Percentiles rank a stretch among this genome's conserved stretches.
These are phyloP conservation scores for Drosophila nr. medialis DNA, from an alignment of 2,888 invertebrate species.

Conservation along the genomic window DNA sequence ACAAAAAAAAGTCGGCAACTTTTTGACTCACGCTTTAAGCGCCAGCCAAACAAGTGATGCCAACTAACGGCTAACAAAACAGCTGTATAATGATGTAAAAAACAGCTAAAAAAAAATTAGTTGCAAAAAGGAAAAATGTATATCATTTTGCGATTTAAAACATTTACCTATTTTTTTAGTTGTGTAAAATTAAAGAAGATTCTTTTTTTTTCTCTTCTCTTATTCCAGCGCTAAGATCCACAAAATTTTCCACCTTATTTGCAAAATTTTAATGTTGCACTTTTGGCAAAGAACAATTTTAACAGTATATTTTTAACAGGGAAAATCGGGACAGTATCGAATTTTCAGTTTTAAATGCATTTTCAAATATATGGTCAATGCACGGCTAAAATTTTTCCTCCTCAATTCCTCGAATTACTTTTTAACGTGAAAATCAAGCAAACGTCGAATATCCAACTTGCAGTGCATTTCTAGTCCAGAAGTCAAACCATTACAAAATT, in stretches of 20 bases:
- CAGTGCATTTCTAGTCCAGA: not conserved
- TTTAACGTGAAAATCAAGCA: too few species aligned
- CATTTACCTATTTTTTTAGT: not conserved
- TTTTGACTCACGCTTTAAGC: constrained; percentile 19
- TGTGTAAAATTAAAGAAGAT: too few species aligned
- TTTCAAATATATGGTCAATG: not conserved
- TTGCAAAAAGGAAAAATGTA: not conserved
- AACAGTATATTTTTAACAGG: too few species aligned
- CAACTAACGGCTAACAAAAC: not conserved
- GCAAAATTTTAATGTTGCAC: not conserved
- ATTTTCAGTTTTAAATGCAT: not conserved
- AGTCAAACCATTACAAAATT: not conserved
- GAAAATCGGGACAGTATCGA: not conserved
- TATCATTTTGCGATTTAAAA: not conserved
- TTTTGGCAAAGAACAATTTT: not conserved
- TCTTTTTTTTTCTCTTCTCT: too few species aligned
- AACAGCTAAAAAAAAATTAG: not conserved
- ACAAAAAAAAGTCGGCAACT: constrained; percentile 26
- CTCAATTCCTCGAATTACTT: not conserved
- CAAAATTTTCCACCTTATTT: too few species aligned
- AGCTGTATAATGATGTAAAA: not conserved
- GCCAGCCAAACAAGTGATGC: not conserved
- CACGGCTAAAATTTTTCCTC: not conserved
- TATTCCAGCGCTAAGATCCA: too few species aligned
- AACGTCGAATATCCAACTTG: fast-evolving